Base-by-base conservation (phyloP, 2,888 invertebrate genomes). In the Lordiphosa andalusiaca region DNA sequence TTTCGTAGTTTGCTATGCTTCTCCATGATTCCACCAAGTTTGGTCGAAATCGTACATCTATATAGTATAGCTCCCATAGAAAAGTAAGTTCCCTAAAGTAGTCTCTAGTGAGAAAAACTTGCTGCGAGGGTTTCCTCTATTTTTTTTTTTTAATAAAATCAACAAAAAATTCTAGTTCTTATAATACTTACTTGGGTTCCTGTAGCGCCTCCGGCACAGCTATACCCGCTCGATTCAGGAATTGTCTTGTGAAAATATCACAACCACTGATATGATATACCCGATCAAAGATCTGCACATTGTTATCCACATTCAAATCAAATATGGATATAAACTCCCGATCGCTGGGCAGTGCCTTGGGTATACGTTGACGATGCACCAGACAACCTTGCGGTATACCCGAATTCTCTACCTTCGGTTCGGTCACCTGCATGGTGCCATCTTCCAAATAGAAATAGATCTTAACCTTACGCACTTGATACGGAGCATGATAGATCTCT, bases 361-460 rank as follows among this genome's bases (percentile, higher is more conserved):
- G 94, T 69, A 98, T 93, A 77, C 95, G 92, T 87, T 96, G 96
- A 0, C 97, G 92, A 69, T 93, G 92, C 37, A 98, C 94, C 67
- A 98, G 88, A 16, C 95, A 90, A 6, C 97, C 97, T 92, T 97
- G 97, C 35, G 93, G 92, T 71, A 96, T 91, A 4, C 97, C 97
- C 76, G 96, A 95, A 86, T 97, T 97, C 51, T 93, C 92, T 6
- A 94, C 92, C 82, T 92, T 92, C 0, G 96, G 96, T 86, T 98
- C 97, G 0, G 52, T 92, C 88, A 98, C 94, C 90, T 96, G 96
- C 71, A 98, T 93, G 1, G 97, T 96, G 12, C 96, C 97, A 89
- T 98, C 97, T 90, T 98, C 97, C 40, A 98, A 91, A 82, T 93
- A 97, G 86, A 95, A 97, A 71, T 93, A 94, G 53, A 98, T 95